A percentile compares a stretch with the other conserved stretches of the same genome.
Evolutionary conservation across 1,140 invertebrate genomes (phyloP).

Genomic region (Dendrolimus kikuchii): DNA sequence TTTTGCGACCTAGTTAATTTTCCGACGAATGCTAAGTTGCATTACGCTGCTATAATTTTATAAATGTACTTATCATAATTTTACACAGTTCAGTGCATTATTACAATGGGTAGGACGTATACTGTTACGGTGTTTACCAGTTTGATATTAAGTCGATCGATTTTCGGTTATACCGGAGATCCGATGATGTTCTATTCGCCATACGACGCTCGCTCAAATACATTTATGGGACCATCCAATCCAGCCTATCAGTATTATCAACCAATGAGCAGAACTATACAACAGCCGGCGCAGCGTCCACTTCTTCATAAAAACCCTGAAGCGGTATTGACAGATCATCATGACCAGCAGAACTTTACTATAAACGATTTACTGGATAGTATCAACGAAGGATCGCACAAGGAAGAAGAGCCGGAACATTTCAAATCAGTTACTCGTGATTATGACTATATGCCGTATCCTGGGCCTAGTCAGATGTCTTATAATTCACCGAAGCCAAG

Average conservation of each 20-base stretch:
- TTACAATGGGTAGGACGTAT: too few relatives aligned
- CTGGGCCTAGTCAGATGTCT: conserved; percentile 8
- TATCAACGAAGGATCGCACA: conserved; percentile 11
- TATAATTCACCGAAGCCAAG: conserved; percentile 8
- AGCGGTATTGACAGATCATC: not conserved
- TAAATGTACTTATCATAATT: conserved; percentile 4
- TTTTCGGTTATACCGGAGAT: conserved; percentile 13
- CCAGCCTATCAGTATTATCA: too few relatives aligned
- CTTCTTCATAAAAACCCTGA: conserved; percentile 2
- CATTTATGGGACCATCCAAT: too few relatives aligned
- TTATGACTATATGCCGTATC: conserved; percentile 7
- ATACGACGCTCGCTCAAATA: conserved; percentile 11
- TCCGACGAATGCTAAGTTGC: conserved; percentile 20
- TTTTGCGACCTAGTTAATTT: conserved; percentile 14
- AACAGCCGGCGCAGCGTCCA: conserved; percentile 3
- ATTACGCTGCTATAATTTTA: conserved; percentile 14
- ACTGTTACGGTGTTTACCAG: not conserved
- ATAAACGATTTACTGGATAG: conserved; percentile 16
- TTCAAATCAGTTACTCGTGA: conserved; percentile 12
- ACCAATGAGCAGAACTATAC: not conserved
- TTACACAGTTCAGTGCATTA: too few relatives aligned
- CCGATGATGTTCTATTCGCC: conserved; percentile 16
- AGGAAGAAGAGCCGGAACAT: conserved; percentile 8
- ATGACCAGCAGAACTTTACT: conserved; percentile 9
- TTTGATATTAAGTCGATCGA: conserved; percentile 3